Conservation (phyloP, 92 coral and sea anemone species). For the Heliopora coerulea region DNA sequence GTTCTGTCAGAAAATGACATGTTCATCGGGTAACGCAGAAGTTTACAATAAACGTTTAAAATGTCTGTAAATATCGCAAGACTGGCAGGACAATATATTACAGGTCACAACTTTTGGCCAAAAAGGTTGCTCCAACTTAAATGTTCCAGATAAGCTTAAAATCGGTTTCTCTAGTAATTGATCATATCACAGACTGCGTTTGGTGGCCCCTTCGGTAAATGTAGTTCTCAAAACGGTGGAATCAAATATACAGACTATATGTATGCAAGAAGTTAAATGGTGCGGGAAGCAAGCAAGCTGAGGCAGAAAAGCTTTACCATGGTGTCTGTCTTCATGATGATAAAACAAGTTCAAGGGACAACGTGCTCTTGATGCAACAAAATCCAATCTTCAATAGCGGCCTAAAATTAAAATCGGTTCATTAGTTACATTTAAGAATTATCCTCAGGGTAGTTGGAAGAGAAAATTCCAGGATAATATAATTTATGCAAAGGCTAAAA, state of each 20-base stretch:
- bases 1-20: not conserved
- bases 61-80: not conserved
- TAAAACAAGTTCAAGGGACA: conserved; percentile 8
- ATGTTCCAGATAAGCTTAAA: not conserved
- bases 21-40: not conserved
- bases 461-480: no score
- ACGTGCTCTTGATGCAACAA: not conserved
- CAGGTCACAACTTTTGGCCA: conserved; percentile 3
- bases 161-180: not conserved
- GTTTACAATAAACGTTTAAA: not conserved
- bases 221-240: not conserved
- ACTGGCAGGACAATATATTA: conserved; percentile 1
- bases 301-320: conserved; percentile 35
- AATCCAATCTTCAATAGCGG: conserved; percentile 44
- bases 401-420: conserved; percentile 40
- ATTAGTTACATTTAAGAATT: not conserved
- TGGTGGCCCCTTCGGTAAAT: not conserved
- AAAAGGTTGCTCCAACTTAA: not conserved
- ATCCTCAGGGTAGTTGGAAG: no score
- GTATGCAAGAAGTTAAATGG: not conserved
- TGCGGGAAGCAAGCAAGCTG: not conserved
- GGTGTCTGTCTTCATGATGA: conserved; percentile 17
- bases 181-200: not conserved
- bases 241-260: not conserved
- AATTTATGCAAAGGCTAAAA: no score